phyloP scores from a whole-genome alignment of 2,797 vertebrate species.

The Oreochromis grahami region DNA sequence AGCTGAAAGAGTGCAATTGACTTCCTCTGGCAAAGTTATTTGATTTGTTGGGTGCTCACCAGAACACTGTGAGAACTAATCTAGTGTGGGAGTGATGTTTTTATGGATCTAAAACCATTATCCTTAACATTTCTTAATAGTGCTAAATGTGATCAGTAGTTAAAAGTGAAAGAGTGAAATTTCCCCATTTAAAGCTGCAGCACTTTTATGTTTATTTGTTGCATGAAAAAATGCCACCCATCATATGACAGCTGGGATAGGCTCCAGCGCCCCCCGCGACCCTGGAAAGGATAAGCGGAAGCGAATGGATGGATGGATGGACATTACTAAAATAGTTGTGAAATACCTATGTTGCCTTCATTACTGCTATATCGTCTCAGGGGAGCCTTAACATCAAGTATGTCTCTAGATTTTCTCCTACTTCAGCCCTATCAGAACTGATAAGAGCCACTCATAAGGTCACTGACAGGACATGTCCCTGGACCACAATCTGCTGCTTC shows the following conservation, averaged over 20 bases:
- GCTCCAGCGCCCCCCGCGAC: too few relatives aligned
- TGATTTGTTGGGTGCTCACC: slow-evolving; percentile 2
- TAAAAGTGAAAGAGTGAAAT: neutral
- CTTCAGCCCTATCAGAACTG: slow-evolving; percentile 55
- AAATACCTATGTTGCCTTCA: slow-evolving; percentile 36
- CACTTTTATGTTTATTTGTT: neutral
- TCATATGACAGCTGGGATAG: too few relatives aligned
- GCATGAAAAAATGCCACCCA: neutral
- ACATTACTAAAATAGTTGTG: slow-evolving; percentile 22
- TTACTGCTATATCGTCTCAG: slow-evolving; percentile 17
- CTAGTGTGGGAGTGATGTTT: neutral
- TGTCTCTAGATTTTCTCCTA: slow-evolving; percentile 36
- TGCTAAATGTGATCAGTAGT: neutral
- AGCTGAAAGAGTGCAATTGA: neutral
- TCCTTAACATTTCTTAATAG: neutral
- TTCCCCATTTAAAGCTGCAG: neutral
- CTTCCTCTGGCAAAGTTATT: neutral
- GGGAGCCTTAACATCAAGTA: slow-evolving; percentile 28
- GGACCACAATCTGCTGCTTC: neutral
- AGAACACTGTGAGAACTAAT: slow-evolving; percentile 7
- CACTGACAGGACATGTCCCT: slow-evolving; percentile 30
- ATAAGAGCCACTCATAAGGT: slow-evolving; percentile 61
- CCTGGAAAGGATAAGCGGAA: too few relatives aligned
- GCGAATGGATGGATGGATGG: too few relatives aligned
- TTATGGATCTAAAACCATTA: neutral